Evolutionary conservation across 2,888 invertebrate genomes (phyloP).

Genomic region (Cordilura impudica): DNA sequence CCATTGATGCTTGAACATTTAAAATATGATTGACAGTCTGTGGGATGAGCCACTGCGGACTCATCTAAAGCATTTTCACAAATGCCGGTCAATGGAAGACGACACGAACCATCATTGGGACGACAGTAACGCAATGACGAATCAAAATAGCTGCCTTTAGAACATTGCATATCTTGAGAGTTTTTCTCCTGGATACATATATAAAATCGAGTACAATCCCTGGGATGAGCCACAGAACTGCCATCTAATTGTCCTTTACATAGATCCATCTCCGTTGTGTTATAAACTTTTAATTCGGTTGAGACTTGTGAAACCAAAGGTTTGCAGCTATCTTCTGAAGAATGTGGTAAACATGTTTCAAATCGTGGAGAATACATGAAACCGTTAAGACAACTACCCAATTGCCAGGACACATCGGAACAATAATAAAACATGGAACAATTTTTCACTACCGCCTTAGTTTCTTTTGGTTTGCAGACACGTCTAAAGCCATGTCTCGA

Average conservation of each 20-base stretch:
- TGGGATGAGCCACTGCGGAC: conserved; percentile 63
- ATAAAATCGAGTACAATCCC: conserved; percentile 70
- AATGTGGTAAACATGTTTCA: conserved; percentile 64
- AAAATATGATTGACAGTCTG: conserved; percentile 71
- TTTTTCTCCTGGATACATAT: conserved; percentile 66
- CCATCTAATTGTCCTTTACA: conserved; percentile 67
- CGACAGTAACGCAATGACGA: conserved; percentile 66
- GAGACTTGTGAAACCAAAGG: conserved; percentile 17
- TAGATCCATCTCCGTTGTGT: not conserved
- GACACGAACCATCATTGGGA: conserved; percentile 70
- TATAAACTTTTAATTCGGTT: not conserved
- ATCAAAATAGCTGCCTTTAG: conserved; percentile 69
- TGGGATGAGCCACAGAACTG: conserved; percentile 65
- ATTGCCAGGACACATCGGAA: conserved; percentile 67
- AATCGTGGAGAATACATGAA: conserved; percentile 63
- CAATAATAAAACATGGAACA: conserved; percentile 71
- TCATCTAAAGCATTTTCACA: conserved; percentile 65
- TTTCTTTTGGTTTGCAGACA: conserved; percentile 65
- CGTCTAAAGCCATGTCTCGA: conserved; percentile 69
- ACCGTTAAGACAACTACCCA: conserved; percentile 69
- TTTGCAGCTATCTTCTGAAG: conserved; percentile 57
- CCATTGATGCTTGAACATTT: conserved; percentile 67
- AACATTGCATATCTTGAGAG: conserved; percentile 66
- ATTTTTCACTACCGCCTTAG: conserved; percentile 61
- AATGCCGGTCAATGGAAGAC: conserved; percentile 43